Conservation (phyloP, 2,888 invertebrate genomes). For the Lepidochrysops patricia region DNA sequence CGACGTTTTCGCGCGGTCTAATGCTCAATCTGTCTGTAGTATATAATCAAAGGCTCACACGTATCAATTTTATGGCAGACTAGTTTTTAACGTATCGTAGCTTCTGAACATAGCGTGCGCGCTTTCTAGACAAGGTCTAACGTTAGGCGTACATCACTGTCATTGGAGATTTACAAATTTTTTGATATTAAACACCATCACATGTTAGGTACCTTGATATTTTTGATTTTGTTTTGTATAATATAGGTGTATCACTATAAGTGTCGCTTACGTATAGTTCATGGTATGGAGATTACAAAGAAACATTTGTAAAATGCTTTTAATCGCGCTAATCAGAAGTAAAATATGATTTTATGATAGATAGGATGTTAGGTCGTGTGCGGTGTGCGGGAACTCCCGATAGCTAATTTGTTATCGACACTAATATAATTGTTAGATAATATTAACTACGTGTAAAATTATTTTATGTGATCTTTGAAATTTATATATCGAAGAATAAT, state of each 20-base stretch:
- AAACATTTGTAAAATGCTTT: slow-evolving; percentile 61
- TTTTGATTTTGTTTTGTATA: slow-evolving; percentile 27
- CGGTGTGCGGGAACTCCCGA: slow-evolving; percentile 40
- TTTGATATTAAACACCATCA: slow-evolving; percentile 26
- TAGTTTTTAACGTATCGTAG: too few species aligned
- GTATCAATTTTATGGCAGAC: too few species aligned
- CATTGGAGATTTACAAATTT: slow-evolving; percentile 15
- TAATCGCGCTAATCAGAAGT: slow-evolving; percentile 50
- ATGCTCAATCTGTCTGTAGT: too few species aligned
- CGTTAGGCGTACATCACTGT: background rate
- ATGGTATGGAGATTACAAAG: slow-evolving; percentile 52
- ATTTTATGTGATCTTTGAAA: slow-evolving; percentile 54
- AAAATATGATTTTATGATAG: slow-evolving; percentile 41
- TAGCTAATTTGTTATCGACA: slow-evolving; percentile 60
- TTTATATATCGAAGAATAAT: slow-evolving; percentile 49
- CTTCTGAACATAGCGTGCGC: too few species aligned
- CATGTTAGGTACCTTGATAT: slow-evolving; percentile 25
- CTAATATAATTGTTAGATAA: slow-evolving; percentile 51
- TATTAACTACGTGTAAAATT: slow-evolving; percentile 54
- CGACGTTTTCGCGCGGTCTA: too few species aligned
- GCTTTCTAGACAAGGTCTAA: too few species aligned
- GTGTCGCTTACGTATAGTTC: slow-evolving; percentile 54
- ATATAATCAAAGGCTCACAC: too few species aligned
- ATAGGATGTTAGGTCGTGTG: slow-evolving; percentile 54
- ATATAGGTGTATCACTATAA: slow-evolving; percentile 36